Conservation (phyloP, 2,797 vertebrate species). For the Argyrosomus regius region DNA sequence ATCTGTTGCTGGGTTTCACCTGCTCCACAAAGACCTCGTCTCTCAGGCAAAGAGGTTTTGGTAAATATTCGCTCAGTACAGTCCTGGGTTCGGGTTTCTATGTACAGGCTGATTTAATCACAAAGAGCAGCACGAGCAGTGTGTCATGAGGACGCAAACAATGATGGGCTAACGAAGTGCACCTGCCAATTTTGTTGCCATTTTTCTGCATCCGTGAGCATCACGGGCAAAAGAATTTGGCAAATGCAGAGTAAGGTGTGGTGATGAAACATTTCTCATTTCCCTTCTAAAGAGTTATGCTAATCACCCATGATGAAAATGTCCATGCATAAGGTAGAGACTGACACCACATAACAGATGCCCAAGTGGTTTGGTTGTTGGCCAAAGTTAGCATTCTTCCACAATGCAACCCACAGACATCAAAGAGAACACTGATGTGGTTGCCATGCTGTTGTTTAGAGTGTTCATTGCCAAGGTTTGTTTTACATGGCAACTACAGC, state of each 20-base stretch:
- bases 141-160: background rate
- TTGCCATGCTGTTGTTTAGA: too few species aligned
- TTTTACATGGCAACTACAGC: background rate
- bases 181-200: slow-evolving; percentile 18
- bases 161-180: background rate
- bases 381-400: background rate
- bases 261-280: slow-evolving; percentile 3
- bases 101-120: slow-evolving; percentile 37
- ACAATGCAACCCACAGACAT: background rate
- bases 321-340: background rate
- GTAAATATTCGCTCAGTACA: slow-evolving; percentile 43
- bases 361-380: background rate
- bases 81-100: slow-evolving; percentile 15
- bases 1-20: slow-evolving; percentile 68
- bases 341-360: background rate
- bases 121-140: background rate
- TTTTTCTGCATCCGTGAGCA: background rate
- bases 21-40: slow-evolving; percentile 29
- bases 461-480: background rate
- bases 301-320: background rate
- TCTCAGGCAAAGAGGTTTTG: slow-evolving; percentile 30
- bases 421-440: too few species aligned
- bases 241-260: background rate
- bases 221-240: background rate
- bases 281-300: too few species aligned